Conservation (phyloP, 2,888 invertebrate genomes). For the Dione vanillae region DNA sequence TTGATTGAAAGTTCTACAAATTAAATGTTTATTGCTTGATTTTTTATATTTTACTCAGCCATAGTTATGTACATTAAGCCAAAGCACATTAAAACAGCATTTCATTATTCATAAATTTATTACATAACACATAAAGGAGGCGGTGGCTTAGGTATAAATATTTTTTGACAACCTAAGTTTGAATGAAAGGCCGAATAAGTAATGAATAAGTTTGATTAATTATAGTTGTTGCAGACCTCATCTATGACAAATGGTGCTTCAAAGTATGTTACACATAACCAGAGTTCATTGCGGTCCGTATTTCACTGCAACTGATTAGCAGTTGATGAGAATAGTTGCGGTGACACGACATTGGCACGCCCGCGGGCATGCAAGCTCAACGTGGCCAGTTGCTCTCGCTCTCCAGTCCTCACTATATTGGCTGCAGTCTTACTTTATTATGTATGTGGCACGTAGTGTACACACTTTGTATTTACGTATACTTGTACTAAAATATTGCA, state of each 20-base stretch:
- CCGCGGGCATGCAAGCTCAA: constrained; percentile 4
- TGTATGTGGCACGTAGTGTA: no score
- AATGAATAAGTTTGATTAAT: constrained; percentile 41
- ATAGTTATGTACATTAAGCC: constrained; percentile 20
- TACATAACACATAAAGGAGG: constrained; percentile 31
- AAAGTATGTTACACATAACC: constrained; percentile 36
- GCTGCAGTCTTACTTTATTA: background rate
- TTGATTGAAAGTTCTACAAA: no score
- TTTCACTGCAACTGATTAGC: constrained; percentile 47
- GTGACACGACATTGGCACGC: constrained; percentile 32
- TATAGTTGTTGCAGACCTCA: constrained; percentile 32
- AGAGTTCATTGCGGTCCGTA: constrained; percentile 47
- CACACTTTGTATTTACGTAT: no score
- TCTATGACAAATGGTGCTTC: constrained; percentile 39
- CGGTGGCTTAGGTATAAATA: constrained; percentile 17
- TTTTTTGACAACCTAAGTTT: constrained; percentile 32
- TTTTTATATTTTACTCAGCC: constrained; percentile 78
- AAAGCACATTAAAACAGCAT: background rate
- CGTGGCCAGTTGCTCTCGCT: constrained; percentile 1
- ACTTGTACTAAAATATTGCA: no score
- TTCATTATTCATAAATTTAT: constrained; percentile 32
- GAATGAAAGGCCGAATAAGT: constrained; percentile 23
- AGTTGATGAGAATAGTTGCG: constrained; percentile 43
- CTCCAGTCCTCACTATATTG: no score
- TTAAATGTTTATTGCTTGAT: constrained; percentile 47